Evolutionary conservation across 2,113 vertebrate genomes (phyloP).

Genomic region (Odocoileus hemionus): DNA sequence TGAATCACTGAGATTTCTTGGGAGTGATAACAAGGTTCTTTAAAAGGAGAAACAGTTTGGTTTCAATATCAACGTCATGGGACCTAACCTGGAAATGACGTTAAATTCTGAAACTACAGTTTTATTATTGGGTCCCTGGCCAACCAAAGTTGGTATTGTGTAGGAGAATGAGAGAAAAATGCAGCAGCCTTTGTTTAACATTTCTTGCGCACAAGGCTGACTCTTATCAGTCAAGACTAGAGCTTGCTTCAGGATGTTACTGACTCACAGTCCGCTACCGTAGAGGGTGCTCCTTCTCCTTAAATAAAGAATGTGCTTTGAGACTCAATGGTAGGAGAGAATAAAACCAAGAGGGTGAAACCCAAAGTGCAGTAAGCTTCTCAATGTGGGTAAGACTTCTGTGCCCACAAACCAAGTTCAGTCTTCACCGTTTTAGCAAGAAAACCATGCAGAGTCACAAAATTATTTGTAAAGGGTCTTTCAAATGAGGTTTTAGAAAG

Average conservation of each 20-base stretch:
- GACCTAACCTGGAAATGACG: conserved; percentile 19
- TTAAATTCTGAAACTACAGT: not conserved
- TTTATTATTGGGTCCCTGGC: not conserved
- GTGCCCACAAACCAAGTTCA: conserved; percentile 17
- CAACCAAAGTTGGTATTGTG: not conserved
- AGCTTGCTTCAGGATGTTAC: conserved; percentile 22
- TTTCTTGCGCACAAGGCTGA: conserved; percentile 25
- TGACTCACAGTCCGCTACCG: not conserved
- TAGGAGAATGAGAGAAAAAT: conserved; percentile 2
- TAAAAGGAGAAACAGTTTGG: conserved; percentile 17
- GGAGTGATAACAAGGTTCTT: conserved; percentile 47
- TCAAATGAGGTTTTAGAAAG: conserved; percentile 27
- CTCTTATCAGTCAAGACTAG: not conserved
- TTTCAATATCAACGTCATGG: conserved; percentile 45
- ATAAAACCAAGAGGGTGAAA: not conserved
- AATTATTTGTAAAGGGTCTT: conserved; percentile 29
- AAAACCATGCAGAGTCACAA: not conserved
- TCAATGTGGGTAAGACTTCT: conserved; percentile 25
- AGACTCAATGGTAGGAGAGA: not conserved
- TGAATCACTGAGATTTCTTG: conserved; percentile 41
- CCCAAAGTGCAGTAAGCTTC: conserved; percentile 5
- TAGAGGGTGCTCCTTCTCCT: conserved; percentile 9
- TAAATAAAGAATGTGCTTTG: conserved; percentile 41
- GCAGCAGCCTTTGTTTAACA: not conserved
- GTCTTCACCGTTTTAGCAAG: conserved; percentile 33